phyloP scores from a whole-genome alignment of 1,140 invertebrate genomes.

The Reticulitermes speratus region DNA sequence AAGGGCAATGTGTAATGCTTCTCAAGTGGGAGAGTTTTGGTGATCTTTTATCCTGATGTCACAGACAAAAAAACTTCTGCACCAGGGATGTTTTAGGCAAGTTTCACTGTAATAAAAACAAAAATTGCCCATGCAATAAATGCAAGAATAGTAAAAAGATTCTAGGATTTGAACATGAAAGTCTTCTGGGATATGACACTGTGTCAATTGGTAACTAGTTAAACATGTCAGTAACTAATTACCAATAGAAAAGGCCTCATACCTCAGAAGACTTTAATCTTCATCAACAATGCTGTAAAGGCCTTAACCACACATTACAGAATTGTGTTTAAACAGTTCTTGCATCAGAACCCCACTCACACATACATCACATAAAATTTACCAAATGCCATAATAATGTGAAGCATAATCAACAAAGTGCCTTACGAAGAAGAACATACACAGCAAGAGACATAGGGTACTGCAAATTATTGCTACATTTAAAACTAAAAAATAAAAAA shows the following conservation, averaged over 20 bases:
- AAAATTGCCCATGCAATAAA: slow-evolving; percentile 3
- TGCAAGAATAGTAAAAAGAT: not conserved
- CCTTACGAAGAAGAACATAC: not conserved
- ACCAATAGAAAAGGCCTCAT: too few species aligned
- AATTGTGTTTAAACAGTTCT: not conserved
- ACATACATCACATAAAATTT: not conserved
- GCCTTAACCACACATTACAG: too few species aligned
- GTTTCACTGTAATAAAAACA: slow-evolving; percentile 21
- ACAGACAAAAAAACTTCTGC: not conserved
- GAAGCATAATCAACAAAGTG: not conserved
- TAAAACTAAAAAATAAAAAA: slow-evolving; percentile 32
- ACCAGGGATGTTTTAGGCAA: not conserved
- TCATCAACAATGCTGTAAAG: too few species aligned
- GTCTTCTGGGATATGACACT: too few species aligned
- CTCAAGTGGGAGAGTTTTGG: slow-evolving; percentile 5
- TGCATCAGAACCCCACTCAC: not conserved
- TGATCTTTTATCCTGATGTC: too few species aligned
- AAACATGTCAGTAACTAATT: too few species aligned
- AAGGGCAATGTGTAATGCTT: too few species aligned
- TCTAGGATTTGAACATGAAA: not conserved
- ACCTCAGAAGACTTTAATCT: too few species aligned
- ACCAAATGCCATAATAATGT: too few species aligned
- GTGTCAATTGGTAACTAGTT: too few species aligned
- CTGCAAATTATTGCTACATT: slow-evolving; percentile 11
- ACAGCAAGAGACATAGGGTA: not conserved